Percentiles rank a stretch among this genome's conserved stretches.
phyloP scores from a whole-genome alignment of 2,888 invertebrate species.

The Calephelis perditalis region DNA sequence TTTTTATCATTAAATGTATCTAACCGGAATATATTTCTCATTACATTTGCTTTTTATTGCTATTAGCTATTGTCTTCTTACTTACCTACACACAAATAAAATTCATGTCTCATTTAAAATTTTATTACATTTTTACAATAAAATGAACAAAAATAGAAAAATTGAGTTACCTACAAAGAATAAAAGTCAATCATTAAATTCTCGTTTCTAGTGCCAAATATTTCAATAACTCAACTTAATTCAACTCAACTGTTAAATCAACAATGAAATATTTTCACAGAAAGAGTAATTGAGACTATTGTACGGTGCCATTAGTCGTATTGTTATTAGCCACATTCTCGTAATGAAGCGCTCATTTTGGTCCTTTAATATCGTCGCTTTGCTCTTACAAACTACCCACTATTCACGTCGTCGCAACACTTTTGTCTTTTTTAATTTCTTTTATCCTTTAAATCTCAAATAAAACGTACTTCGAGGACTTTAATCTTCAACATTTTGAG shows the following conservation, averaged over 20 bases:
- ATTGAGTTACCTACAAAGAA: too few relatives aligned
- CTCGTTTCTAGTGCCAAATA: too few relatives aligned
- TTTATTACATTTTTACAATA: accelerated
- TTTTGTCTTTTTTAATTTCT: slow-evolving; percentile 54
- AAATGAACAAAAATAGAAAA: too few relatives aligned
- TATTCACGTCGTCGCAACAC: slow-evolving; percentile 58
- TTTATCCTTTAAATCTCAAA: slow-evolving; percentile 41
- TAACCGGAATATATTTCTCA: too few relatives aligned
- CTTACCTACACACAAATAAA: too few relatives aligned
- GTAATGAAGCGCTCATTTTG: slow-evolving; percentile 75
- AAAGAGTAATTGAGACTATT: slow-evolving; percentile 61
- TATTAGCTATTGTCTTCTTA: too few relatives aligned
- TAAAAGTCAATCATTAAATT: too few relatives aligned
- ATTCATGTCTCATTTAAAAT: too few relatives aligned
- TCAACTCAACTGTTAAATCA: slow-evolving; percentile 18
- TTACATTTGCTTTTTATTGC: too few relatives aligned
- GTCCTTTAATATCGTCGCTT: slow-evolving; percentile 67
- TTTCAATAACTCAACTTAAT: too few relatives aligned
- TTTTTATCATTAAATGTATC: too few relatives aligned
- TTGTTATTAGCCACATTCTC: slow-evolving; percentile 73
- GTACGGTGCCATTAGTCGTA: slow-evolving; percentile 68
- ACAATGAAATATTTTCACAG: slow-evolving; percentile 47
- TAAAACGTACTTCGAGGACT: slow-evolving; percentile 33
- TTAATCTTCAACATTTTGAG: slow-evolving; percentile 52
- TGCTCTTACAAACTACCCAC: slow-evolving; percentile 51